Evolutionary conservation across 2,113 vertebrate species (phyloP).

Genomic region (Eidolon helvum): DNA sequence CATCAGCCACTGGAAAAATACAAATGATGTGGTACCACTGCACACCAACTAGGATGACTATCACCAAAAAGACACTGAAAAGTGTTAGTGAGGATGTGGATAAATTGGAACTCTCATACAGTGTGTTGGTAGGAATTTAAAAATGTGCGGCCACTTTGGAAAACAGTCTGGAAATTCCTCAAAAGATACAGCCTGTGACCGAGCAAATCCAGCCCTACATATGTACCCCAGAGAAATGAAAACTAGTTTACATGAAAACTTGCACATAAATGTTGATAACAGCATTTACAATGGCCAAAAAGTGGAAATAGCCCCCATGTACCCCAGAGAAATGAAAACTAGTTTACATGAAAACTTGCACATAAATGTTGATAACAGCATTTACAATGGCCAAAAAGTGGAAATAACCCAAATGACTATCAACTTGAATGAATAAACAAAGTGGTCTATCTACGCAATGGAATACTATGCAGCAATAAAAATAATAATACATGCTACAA

Average conservation of each 20-base stretch:
- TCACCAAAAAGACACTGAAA: background rate
- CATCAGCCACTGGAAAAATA: background rate
- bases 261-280: background rate
- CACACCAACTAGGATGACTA: background rate
- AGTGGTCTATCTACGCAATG: background rate
- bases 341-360: background rate
- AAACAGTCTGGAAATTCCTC: background rate
- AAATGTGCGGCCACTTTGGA: background rate
- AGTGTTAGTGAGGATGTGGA: background rate
- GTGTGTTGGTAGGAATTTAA: background rate
- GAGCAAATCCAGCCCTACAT: background rate
- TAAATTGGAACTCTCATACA: background rate
- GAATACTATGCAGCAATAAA: background rate
- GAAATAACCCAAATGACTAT: background rate
- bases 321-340: background rate
- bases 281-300: background rate
- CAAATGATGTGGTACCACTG: background rate
- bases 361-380: background rate
- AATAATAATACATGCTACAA: background rate
- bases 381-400: background rate
- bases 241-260: background rate
- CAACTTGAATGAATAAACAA: background rate
- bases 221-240: background rate
- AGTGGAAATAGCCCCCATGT: background rate
- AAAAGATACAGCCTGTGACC: background rate